phyloP scores from a whole-genome alignment of 2,113 vertebrate species.

The Jaculus jaculus region DNA sequence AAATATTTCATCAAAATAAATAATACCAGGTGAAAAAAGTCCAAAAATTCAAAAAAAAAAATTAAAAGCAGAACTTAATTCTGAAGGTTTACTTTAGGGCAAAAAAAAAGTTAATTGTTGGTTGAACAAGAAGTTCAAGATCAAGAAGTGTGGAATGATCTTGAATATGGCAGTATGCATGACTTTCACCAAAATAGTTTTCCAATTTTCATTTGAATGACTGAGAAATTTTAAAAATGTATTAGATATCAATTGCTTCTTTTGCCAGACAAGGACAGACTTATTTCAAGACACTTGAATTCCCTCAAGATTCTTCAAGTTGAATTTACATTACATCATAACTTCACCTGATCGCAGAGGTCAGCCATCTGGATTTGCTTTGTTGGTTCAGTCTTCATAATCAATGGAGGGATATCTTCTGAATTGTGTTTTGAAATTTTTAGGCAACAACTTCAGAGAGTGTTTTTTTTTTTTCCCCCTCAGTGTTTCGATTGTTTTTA shows the following conservation, averaged over 20 bases:
- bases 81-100: constrained; percentile 49
- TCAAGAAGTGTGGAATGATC: background rate
- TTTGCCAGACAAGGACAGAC: constrained; percentile 49
- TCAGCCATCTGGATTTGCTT: background rate
- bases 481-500: background rate
- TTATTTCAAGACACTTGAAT: constrained; percentile 41
- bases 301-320: constrained; percentile 39
- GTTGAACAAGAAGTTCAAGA: background rate
- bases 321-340: constrained; percentile 44
- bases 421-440: background rate
- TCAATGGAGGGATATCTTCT: background rate
- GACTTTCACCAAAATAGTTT: constrained; percentile 40
- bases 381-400: background rate
- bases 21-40: background rate
- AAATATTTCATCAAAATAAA: constrained; percentile 45
- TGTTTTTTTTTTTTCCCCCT: constrained; percentile 19
- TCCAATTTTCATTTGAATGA: constrained; percentile 22
- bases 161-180: background rate
- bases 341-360: background rate
- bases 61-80: constrained; percentile 44
- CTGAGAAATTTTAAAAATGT: constrained; percentile 25
- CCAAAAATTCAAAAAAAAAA: constrained; percentile 34
- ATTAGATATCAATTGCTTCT: background rate
- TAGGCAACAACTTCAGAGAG: constrained; percentile 38
- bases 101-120: background rate